A percentile compares a stretch with the other conserved stretches of the same genome.
Evolutionary conservation across 1,140 invertebrate species (phyloP).

Genomic region (Matsumurasca onukii): DNA sequence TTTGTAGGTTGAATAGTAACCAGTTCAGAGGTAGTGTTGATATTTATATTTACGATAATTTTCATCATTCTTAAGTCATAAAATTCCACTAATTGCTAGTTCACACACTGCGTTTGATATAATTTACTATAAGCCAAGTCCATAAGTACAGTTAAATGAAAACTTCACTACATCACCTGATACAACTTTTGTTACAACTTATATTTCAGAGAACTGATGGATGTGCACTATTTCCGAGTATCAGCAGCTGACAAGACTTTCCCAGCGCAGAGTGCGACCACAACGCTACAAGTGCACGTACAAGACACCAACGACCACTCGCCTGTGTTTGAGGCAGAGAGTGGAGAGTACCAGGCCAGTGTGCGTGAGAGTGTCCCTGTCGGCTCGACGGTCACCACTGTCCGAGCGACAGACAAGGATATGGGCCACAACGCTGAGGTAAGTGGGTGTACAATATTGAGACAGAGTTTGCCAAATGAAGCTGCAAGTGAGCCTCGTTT

Average conservation of each 20-base stretch:
- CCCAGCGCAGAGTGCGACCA: constrained; percentile 83
- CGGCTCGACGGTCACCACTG: constrained; percentile 85
- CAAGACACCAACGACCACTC: constrained; percentile 92
- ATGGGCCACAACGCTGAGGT: constrained; percentile 82
- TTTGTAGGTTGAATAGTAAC: no score
- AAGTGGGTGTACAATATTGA: constrained; percentile 23
- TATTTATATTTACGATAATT: no score
- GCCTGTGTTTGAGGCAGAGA: constrained; percentile 82
- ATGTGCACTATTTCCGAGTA: constrained; percentile 66
- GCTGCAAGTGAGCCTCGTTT: neutral
- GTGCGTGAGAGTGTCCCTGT: constrained; percentile 82
- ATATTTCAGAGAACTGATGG: constrained; percentile 76
- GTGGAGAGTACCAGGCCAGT: constrained; percentile 75
- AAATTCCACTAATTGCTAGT: no score
- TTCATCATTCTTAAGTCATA: no score
- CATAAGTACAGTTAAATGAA: no score
- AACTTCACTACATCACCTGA: no score
- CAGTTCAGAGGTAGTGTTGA: no score
- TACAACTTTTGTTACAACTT: no score
- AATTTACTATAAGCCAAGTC: no score
- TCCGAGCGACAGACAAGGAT: constrained; percentile 91
- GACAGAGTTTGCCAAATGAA: neutral
- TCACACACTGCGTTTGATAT: no score
- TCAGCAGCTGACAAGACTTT: constrained; percentile 76
- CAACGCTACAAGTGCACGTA: constrained; percentile 88